These are phyloP conservation scores for Helicoverpa assulta DNA, from an alignment of 2,888 invertebrate genomes.

Conservation along the genomic window DNA sequence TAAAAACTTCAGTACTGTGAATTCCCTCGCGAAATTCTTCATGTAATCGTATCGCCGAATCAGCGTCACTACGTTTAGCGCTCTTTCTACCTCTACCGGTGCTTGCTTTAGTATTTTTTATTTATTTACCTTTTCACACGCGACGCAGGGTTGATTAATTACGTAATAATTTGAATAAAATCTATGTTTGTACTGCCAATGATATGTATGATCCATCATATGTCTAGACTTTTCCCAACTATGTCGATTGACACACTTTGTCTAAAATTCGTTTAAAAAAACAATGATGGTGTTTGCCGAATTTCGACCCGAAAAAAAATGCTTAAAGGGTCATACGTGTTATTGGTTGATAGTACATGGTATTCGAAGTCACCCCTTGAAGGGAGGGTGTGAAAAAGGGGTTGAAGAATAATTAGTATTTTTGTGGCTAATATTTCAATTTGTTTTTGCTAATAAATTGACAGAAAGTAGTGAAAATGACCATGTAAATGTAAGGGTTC, in stretches of 20 bases:
- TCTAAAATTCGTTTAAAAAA: too few species aligned
- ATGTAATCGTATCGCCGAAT: slow-evolving; percentile 47
- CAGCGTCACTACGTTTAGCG: slow-evolving; percentile 61
- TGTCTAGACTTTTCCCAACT: too few species aligned
- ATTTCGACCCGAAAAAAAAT: too few species aligned
- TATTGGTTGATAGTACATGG: neutral
- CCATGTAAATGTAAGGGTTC: neutral
- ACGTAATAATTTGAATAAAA: slow-evolving; percentile 16
- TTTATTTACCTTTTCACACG: slow-evolving; percentile 51
- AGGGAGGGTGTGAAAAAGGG: neutral
- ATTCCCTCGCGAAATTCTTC: slow-evolving; percentile 32
- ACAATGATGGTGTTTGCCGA: too few species aligned
- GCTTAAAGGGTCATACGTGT: too few species aligned
- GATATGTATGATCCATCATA: too few species aligned
- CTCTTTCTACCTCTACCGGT: slow-evolving; percentile 85
- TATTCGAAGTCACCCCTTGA: neutral
- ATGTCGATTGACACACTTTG: too few species aligned
- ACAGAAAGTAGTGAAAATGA: neutral
- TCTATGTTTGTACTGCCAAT: too few species aligned
- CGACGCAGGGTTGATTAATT: slow-evolving; percentile 48
- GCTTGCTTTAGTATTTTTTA: slow-evolving; percentile 80
- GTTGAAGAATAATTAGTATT: neutral
- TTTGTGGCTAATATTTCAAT: neutral
- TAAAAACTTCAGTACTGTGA: slow-evolving; percentile 7
- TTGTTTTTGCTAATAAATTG: too few species aligned